Percentiles rank a stretch among this genome's conserved stretches.
Conservation (phyloP, 2,888 invertebrate genomes). For the Podotricha telesiphe region DNA sequence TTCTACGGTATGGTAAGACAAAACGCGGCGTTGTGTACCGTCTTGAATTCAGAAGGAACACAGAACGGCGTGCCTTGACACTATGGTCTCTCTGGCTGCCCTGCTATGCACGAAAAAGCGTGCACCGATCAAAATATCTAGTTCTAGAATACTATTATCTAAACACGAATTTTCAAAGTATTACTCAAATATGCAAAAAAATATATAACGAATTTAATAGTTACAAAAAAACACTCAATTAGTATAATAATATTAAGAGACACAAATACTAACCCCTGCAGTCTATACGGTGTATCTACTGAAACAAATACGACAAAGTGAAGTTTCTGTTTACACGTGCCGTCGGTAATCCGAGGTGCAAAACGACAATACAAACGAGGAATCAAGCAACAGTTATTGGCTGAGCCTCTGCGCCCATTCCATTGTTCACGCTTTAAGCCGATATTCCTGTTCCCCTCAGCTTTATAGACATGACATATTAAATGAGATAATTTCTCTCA, state of each 20-base stretch:
- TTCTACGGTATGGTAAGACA: too few species aligned
- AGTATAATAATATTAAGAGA: neutral
- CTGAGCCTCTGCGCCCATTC: slow-evolving; percentile 41
- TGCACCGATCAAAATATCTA: too few species aligned
- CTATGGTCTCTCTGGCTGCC: too few species aligned
- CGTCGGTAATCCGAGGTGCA: slow-evolving; percentile 67
- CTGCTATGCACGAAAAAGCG: too few species aligned
- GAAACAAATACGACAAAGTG: slow-evolving; percentile 21
- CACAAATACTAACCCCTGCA: neutral
- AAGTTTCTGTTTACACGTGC: slow-evolving; percentile 41
- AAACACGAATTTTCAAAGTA: too few species aligned
- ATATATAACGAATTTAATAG: neutral
- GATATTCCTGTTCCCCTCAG: slow-evolving; percentile 35
- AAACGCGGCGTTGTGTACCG: too few species aligned
- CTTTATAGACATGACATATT: slow-evolving; percentile 21
- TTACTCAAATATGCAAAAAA: too few species aligned
- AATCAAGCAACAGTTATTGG: slow-evolving; percentile 71
- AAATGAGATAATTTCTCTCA: slow-evolving; percentile 26
- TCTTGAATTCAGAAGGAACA: too few species aligned
- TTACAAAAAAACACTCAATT: neutral
- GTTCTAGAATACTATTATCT: too few species aligned
- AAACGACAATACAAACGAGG: slow-evolving; percentile 59
- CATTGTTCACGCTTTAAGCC: slow-evolving; percentile 40
- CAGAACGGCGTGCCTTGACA: too few species aligned
- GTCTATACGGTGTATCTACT: too few species aligned